A percentile compares a stretch with the other conserved stretches of the same genome.
These are phyloP conservation scores for Crepidodera aurea DNA, from an alignment of 2,888 invertebrate genomes.

Conservation along the genomic window DNA sequence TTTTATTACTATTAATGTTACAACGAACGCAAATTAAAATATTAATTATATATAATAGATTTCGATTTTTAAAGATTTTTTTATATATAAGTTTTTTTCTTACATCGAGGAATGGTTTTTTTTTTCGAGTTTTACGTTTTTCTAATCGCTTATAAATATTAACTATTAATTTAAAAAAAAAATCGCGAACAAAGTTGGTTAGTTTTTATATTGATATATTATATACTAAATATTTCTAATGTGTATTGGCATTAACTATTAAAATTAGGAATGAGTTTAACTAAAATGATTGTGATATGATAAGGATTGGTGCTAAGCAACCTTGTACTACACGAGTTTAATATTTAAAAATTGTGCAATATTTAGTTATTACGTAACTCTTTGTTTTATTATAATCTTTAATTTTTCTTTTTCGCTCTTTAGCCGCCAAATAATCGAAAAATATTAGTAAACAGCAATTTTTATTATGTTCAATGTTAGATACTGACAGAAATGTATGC, in stretches of 20 bases:
- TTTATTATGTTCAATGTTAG: too few relatives aligned
- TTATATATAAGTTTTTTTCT: not conserved
- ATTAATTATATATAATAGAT: too few relatives aligned
- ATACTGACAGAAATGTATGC: too few relatives aligned
- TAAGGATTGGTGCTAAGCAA: conserved; percentile 62
- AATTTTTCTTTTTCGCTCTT: not conserved
- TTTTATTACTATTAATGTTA: too few relatives aligned
- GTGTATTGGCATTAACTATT: conserved; percentile 51
- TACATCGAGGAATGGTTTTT: not conserved
- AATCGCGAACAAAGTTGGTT: conserved; percentile 46
- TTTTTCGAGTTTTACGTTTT: not conserved
- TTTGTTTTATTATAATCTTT: conserved; percentile 23
- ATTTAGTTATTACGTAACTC: conserved; percentile 57
- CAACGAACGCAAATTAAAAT: too few relatives aligned
- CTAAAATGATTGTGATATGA: conserved; percentile 61
- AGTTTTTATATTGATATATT: conserved; percentile 57
- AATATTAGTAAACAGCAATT: too few relatives aligned
- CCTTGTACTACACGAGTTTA: conserved; percentile 53
- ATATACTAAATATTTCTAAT: conserved; percentile 54
- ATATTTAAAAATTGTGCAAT: conserved; percentile 57
- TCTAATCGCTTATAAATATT: not conserved
- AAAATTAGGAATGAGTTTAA: conserved; percentile 40
- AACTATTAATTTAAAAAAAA: too few relatives aligned
- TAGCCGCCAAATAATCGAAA: not conserved
- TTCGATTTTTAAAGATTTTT: too few relatives aligned